These are phyloP conservation scores for Drosophila bunnanda DNA, from an alignment of 2,888 invertebrate genomes.

Conservation along the genomic window DNA sequence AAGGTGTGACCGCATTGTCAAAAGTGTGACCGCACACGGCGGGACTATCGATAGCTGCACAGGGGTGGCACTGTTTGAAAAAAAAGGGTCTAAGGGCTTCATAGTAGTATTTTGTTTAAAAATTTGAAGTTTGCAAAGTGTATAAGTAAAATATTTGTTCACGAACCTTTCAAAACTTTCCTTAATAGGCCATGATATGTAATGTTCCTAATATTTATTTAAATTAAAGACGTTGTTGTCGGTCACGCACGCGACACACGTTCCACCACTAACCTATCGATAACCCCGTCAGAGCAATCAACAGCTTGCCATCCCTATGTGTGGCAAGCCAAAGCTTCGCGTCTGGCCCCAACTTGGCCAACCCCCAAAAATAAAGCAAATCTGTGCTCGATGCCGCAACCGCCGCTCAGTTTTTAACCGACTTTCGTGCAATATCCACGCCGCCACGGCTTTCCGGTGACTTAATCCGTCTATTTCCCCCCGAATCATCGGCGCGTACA, in stretches of 20 bases:
- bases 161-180: no score
- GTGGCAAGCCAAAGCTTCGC: slow-evolving; percentile 67
- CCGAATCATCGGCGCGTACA: slow-evolving; percentile 25
- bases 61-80: neutral
- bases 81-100: neutral
- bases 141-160: no score
- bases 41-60: slow-evolving; percentile 5
- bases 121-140: no score
- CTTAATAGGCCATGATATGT: neutral
- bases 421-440: slow-evolving; percentile 35
- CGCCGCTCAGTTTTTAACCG: slow-evolving; percentile 30
- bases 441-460: slow-evolving; percentile 20
- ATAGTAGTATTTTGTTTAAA: no score
- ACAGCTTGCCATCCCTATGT: slow-evolving; percentile 52
- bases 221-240: neutral
- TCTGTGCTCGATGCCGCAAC: slow-evolving; percentile 24
- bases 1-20: slow-evolving; percentile 17
- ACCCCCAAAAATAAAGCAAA: slow-evolving; percentile 31
- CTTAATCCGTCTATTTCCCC: slow-evolving; percentile 15
- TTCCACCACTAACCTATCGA: slow-evolving; percentile 11
- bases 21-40: slow-evolving; percentile 6
- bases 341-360: slow-evolving; percentile 16
- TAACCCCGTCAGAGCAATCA: neutral
- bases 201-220: neutral
- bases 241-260: neutral